phyloP scores from a whole-genome alignment of 2,888 invertebrate species.

The Heteropelma amictum region DNA sequence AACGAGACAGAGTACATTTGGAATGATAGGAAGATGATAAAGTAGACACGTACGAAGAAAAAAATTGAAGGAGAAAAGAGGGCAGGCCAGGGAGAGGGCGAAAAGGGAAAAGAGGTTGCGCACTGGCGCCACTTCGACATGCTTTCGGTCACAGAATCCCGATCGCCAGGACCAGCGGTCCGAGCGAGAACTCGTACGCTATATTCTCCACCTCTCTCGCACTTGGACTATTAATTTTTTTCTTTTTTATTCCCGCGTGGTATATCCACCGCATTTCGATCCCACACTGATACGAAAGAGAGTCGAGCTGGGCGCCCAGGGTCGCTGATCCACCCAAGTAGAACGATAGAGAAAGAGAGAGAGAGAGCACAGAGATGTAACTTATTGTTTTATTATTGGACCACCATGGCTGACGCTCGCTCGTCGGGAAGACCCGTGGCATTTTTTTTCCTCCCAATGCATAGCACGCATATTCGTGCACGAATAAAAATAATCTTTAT shows the following conservation, averaged over 20 bases:
- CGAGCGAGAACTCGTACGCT: constrained; percentile 40
- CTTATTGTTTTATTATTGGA: constrained; percentile 76
- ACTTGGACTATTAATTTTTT: neutral
- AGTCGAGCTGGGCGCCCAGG: constrained; percentile 39
- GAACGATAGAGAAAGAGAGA: neutral
- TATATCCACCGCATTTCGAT: constrained; percentile 66
- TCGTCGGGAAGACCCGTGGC: constrained; percentile 32
- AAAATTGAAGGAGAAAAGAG: constrained; percentile 20
- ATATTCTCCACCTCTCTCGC: constrained; percentile 21
- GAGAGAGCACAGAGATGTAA: constrained; percentile 51
- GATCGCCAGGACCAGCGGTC: constrained; percentile 42
- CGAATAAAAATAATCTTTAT: neutral
- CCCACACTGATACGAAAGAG: constrained; percentile 69
- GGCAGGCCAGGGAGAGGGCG: constrained; percentile 36
- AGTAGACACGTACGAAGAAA: constrained; percentile 32
- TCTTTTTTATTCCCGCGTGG: constrained; percentile 50
- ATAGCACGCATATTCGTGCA: neutral
- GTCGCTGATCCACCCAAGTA: constrained; percentile 59
- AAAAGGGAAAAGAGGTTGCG: constrained; percentile 24
- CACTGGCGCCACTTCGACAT: constrained; percentile 68
- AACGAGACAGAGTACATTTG: neutral
- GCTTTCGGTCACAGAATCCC: constrained; percentile 51
- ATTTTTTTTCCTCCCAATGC: neutral
- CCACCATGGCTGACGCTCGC: constrained; percentile 69
- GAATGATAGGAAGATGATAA: constrained; percentile 37